A percentile compares a stretch with the other conserved stretches of the same genome.
Evolutionary conservation across 2,113 vertebrate species (phyloP).

Genomic region (Jacana jacana): DNA sequence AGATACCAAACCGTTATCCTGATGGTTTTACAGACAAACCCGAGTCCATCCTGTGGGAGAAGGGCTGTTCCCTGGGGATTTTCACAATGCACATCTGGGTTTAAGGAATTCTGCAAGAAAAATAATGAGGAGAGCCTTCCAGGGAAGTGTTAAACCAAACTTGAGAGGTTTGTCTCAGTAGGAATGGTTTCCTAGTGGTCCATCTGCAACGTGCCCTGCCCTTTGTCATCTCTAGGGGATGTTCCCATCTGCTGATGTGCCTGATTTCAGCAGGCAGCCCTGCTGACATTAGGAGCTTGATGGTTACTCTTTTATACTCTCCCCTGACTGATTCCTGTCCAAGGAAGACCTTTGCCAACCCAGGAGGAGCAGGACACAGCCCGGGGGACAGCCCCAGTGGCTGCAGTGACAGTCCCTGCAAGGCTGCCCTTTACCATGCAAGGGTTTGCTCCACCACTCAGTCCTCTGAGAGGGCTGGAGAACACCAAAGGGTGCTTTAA

Average conservation of each 20-base stretch:
- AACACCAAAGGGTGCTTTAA: not conserved
- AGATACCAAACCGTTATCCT: not conserved
- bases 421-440: not conserved
- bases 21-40: not conserved
- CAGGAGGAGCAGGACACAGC: not conserved
- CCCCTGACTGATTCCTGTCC: not conserved
- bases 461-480: not conserved
- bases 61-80: not conserved
- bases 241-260: not conserved
- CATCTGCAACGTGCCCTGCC: accelerated
- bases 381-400: not conserved
- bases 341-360: not conserved
- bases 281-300: not conserved
- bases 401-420: not conserved
- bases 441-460: not conserved
- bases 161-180: not conserved
- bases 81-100: not conserved
- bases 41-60: not conserved
- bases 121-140: not conserved
- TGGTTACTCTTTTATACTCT: not conserved
- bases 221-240: not conserved
- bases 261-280: not conserved
- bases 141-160: not conserved
- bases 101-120: not conserved
- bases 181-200: not conserved